Conservation (phyloP, 2,888 invertebrate species). For the Microctonus hyperodae region DNA sequence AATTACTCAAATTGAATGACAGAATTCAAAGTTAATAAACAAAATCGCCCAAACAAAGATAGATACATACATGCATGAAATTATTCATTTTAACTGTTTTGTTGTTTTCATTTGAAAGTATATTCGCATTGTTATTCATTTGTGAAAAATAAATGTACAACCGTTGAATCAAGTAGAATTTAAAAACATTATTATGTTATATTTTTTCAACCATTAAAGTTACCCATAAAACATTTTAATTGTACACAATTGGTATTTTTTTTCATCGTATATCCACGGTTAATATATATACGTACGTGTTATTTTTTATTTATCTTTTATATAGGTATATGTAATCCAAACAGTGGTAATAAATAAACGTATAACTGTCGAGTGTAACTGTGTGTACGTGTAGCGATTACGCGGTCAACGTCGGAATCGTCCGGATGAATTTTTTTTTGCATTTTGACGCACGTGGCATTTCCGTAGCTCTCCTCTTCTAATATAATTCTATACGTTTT, state of each 20-base stretch:
- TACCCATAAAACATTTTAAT: neutral
- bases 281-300: neutral
- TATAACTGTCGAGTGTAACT: constrained; percentile 26
- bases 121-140: too few species aligned
- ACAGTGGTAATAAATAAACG: constrained; percentile 19
- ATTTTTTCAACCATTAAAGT: neutral
- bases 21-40: too few species aligned
- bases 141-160: neutral
- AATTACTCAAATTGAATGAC: too few species aligned
- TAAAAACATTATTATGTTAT: neutral
- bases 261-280: neutral
- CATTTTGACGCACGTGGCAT: constrained; percentile 42
- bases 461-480: constrained; percentile 29
- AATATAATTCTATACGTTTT: constrained; percentile 24
- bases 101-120: too few species aligned
- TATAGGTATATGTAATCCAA: constrained; percentile 12
- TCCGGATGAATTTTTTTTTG: constrained; percentile 27
- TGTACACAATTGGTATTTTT: neutral
- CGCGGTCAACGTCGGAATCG: constrained; percentile 39
- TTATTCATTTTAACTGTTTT: too few species aligned
- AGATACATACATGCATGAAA: too few species aligned
- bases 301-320: too few species aligned
- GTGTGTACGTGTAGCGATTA: constrained; percentile 40
- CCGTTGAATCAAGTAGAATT: neutral
- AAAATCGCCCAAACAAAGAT: too few species aligned